phyloP scores from a whole-genome alignment of 2,113 vertebrate species.

The Eretmochelys imbricata region DNA sequence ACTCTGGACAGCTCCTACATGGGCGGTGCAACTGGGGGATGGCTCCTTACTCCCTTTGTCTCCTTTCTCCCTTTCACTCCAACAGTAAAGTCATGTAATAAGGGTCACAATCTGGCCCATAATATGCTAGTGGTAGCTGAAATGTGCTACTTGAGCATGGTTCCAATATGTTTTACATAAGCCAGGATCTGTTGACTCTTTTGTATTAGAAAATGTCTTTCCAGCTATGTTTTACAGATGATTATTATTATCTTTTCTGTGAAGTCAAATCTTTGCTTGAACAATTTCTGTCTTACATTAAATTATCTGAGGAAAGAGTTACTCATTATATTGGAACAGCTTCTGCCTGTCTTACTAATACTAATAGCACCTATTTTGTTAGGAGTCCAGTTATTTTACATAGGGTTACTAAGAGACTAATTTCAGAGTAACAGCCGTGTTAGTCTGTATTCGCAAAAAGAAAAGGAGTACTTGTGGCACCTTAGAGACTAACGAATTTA shows the following conservation, averaged over 20 bases:
- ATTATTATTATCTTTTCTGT: neutral
- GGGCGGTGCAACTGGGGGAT: neutral
- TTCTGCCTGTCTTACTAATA: neutral
- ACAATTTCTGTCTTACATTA: neutral
- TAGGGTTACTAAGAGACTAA: neutral
- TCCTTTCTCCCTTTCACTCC: neutral
- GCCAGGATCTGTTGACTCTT: neutral
- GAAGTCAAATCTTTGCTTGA: conserved; percentile 8
- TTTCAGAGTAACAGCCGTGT: too few species aligned
- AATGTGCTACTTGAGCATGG: neutral
- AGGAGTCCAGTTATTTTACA: neutral
- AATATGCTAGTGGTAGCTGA: neutral
- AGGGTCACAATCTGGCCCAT: neutral
- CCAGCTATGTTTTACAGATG: neutral
- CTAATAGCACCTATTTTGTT: conserved; percentile 4
- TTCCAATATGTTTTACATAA: neutral
- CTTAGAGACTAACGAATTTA: too few species aligned
- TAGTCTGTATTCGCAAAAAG: too few species aligned
- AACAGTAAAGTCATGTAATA: neutral
- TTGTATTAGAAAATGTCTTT: neutral
- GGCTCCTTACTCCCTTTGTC: neutral
- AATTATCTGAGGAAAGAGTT: neutral
- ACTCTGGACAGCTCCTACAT: neutral
- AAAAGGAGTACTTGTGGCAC: too few species aligned
- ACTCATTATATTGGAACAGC: too few species aligned